A percentile compares a stretch with the other conserved stretches of the same genome.
These are phyloP conservation scores for Holothuria glaberrima DNA, from an alignment of 35 echinoderm and acorn worm species.

Conservation along the genomic window DNA sequence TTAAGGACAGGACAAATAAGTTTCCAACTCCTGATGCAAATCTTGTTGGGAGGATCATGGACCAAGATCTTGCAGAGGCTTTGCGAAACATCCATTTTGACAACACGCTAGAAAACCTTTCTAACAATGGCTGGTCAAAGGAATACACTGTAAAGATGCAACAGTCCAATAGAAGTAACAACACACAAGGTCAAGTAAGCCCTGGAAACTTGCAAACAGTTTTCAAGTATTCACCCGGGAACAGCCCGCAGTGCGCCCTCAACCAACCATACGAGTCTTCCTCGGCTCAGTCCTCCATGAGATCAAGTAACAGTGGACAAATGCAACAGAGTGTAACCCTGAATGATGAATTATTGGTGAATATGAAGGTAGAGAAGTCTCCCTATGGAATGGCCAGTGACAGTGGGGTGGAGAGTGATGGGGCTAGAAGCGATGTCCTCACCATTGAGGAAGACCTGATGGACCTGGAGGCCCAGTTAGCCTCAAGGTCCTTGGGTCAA, in stretches of 20 bases:
- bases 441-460: slow-evolving; percentile 18
- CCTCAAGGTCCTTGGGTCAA: neutral
- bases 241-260: slow-evolving; percentile 19
- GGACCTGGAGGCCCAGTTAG: slow-evolving; percentile 17
- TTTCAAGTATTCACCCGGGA: slow-evolving; percentile 30
- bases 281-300: no score
- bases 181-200: no score
- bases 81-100: slow-evolving; percentile 47
- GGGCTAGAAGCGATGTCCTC: slow-evolving; percentile 17
- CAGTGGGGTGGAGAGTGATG: slow-evolving; percentile 33
- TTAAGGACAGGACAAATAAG: neutral
- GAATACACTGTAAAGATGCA: slow-evolving; percentile 2
- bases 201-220: neutral
- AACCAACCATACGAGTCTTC: neutral
- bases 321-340: no score
- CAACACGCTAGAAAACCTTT: slow-evolving; percentile 42
- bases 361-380: neutral
- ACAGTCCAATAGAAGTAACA: neutral
- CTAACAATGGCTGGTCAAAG: slow-evolving; percentile 29
- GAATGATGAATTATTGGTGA: neutral
- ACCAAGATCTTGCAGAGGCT: slow-evolving; percentile 46
- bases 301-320: no score
- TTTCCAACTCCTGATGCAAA: slow-evolving; percentile 12
- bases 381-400: slow-evolving; percentile 1
- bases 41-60: slow-evolving; percentile 23